A percentile compares a stretch with the other conserved stretches of the same genome.
Evolutionary conservation across 2,797 vertebrate genomes (phyloP).

Genomic region (Gymnoscopelus microlampas): DNA sequence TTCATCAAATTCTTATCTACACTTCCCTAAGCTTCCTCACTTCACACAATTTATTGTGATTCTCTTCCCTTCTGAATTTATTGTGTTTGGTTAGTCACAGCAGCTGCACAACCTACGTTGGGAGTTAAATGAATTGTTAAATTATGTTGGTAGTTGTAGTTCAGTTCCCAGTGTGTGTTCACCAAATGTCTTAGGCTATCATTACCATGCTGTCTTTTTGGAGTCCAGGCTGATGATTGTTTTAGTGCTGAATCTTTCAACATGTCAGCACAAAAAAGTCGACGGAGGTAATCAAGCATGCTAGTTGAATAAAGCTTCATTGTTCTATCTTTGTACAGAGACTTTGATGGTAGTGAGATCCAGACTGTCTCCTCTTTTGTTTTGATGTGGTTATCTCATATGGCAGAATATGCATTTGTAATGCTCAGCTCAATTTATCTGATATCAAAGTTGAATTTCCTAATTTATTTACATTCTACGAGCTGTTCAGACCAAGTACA

Average conservation of each 20-base stretch:
- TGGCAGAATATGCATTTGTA: slow-evolving; percentile 23
- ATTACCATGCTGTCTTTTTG: slow-evolving; percentile 24
- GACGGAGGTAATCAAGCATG: slow-evolving; percentile 47
- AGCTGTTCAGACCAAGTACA: slow-evolving; percentile 7
- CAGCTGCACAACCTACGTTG: no score
- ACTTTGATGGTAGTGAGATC: slow-evolving; percentile 73
- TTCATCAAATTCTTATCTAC: no score
- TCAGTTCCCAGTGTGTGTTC: no score
- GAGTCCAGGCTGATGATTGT: slow-evolving; percentile 28
- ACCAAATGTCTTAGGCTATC: slow-evolving; percentile 8
- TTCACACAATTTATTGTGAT: no score
- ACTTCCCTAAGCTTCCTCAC: no score
- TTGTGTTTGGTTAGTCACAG: no score
- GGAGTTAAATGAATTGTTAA: no score
- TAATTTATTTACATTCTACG: slow-evolving; percentile 16
- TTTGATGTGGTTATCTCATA: slow-evolving; percentile 59
- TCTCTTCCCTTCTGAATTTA: no score
- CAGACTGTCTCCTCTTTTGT: slow-evolving; percentile 68
- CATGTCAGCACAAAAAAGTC: slow-evolving; percentile 13
- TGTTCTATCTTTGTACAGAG: slow-evolving; percentile 48
- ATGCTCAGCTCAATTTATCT: no score
- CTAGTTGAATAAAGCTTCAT: slow-evolving; percentile 32
- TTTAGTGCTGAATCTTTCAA: slow-evolving; percentile 36
- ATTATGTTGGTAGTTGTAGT: no score
- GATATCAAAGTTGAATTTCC: neutral